A percentile compares a stretch with the other conserved stretches of the same genome.
These are phyloP conservation scores for Tenebrosternarchus preto DNA, from an alignment of 2,113 vertebrate genomes.

Conservation along the genomic window DNA sequence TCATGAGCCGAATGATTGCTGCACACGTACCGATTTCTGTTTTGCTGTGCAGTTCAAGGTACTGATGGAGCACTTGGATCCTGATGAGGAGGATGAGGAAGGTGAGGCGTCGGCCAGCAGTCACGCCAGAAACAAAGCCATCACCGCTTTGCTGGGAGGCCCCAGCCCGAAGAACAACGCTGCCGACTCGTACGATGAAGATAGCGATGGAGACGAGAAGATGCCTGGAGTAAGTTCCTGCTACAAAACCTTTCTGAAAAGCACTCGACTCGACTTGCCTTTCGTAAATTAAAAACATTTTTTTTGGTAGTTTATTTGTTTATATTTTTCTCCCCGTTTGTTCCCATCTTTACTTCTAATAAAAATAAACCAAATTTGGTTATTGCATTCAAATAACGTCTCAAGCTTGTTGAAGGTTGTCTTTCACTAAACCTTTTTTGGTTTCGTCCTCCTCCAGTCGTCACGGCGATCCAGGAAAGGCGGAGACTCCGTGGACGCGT, in stretches of 20 bases:
- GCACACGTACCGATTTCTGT: background rate
- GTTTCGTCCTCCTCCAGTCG: conserved; percentile 71
- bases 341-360: background rate
- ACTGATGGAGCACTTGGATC: conserved; percentile 96
- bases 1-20: background rate
- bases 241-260: background rate
- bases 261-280: background rate
- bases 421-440: background rate
- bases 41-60: conserved; percentile 84
- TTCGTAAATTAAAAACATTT: background rate
- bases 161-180: conserved; percentile 74
- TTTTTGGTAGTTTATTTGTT: background rate
- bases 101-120: conserved; percentile 87
- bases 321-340: too few relatives aligned
- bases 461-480: conserved; percentile 92
- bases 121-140: conserved; percentile 98
- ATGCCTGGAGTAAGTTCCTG: conserved; percentile 85
- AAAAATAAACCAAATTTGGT: background rate
- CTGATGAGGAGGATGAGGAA: conserved; percentile 96
- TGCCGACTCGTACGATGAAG: conserved; percentile 95
- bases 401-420: too few relatives aligned
- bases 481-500: conserved; percentile 86
- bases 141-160: conserved; percentile 93
- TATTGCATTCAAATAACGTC: background rate
- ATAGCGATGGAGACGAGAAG: conserved; percentile 93